Percentiles rank a stretch among this genome's conserved stretches.
These are phyloP conservation scores for Meteorus cinctellus DNA, from an alignment of 2,888 invertebrate species.

Conservation along the genomic window DNA sequence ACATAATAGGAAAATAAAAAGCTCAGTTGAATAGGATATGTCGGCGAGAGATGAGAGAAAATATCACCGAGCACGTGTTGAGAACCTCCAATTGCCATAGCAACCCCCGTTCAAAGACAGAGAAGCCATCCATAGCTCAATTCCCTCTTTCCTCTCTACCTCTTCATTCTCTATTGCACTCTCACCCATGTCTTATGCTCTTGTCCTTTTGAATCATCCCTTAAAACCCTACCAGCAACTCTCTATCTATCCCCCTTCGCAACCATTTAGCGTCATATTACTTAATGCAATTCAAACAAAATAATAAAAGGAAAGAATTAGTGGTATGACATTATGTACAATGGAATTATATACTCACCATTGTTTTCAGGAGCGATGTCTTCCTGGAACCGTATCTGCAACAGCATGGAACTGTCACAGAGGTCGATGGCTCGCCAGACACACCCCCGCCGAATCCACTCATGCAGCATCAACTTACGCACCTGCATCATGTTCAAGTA, in stretches of 20 bases:
- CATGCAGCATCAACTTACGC: slow-evolving; percentile 74
- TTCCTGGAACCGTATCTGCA: slow-evolving; percentile 85
- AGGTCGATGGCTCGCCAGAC: slow-evolving; percentile 69
- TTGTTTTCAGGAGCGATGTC: slow-evolving; percentile 80
- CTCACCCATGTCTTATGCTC: slow-evolving; percentile 19
- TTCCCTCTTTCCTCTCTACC: slow-evolving; percentile 22
- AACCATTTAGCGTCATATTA: slow-evolving; percentile 24
- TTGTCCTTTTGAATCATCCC: slow-evolving; percentile 19
- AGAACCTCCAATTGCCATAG: slow-evolving; percentile 70
- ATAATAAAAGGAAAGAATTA: not conserved
- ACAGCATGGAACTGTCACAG: slow-evolving; percentile 67
- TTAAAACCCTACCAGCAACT: slow-evolving; percentile 32
- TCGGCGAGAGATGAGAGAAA: slow-evolving; percentile 41
- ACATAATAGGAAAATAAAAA: slow-evolving; percentile 19
- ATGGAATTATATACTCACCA: slow-evolving; percentile 45
- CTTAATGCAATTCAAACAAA: slow-evolving; percentile 5
- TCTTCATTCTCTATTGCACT: slow-evolving; percentile 27
- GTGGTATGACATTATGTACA: not conserved
- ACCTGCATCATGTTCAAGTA: slow-evolving; percentile 75
- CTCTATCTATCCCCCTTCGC: slow-evolving; percentile 34
- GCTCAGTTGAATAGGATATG: slow-evolving; percentile 40
- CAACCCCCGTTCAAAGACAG: slow-evolving; percentile 64
- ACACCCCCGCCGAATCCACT: slow-evolving; percentile 71
- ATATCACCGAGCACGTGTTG: slow-evolving; percentile 67
- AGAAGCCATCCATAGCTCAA: slow-evolving; percentile 39